Conservation (phyloP, 1,140 invertebrate species). For the Theocolax elegans region DNA sequence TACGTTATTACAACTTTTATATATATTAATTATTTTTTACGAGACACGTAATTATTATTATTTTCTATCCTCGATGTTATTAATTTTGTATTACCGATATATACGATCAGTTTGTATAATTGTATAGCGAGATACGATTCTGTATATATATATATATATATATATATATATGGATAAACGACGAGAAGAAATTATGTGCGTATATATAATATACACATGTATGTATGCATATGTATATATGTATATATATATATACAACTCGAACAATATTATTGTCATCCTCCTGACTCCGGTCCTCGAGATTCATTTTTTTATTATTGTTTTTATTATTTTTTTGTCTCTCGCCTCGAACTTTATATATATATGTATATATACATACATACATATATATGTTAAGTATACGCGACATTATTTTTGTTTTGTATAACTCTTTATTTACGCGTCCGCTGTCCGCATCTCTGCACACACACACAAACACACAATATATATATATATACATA, state of each 20-base stretch:
- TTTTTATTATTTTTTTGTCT: conserved; percentile 35
- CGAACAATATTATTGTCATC: conserved; percentile 42
- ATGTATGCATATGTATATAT: too few relatives aligned
- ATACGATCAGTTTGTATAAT: conserved; percentile 56
- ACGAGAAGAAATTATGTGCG: too few relatives aligned
- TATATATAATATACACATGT: too few relatives aligned
- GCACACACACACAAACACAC: too few relatives aligned
- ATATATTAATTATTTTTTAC: too few relatives aligned
- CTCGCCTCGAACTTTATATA: conserved; percentile 42
- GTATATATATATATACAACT: too few relatives aligned
- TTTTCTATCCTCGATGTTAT: conserved; percentile 65
- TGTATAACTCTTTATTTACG: conserved; percentile 45
- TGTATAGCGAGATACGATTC: conserved; percentile 48
- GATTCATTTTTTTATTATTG: conserved; percentile 15
- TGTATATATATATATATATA: too few relatives aligned
- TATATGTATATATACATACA: conserved; percentile 43
- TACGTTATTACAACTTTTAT: conserved; percentile 66
- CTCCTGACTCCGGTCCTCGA: conserved; percentile 48
- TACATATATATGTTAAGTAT: too few relatives aligned
- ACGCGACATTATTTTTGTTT: too few relatives aligned
- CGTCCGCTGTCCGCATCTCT: conserved; percentile 41
- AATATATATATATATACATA: too few relatives aligned
- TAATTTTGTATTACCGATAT: conserved; percentile 66
- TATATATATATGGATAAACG: too few relatives aligned
- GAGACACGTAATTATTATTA: too few relatives aligned